These are phyloP conservation scores for Ceramica pisi DNA, from an alignment of 2,888 invertebrate species.

Conservation along the genomic window DNA sequence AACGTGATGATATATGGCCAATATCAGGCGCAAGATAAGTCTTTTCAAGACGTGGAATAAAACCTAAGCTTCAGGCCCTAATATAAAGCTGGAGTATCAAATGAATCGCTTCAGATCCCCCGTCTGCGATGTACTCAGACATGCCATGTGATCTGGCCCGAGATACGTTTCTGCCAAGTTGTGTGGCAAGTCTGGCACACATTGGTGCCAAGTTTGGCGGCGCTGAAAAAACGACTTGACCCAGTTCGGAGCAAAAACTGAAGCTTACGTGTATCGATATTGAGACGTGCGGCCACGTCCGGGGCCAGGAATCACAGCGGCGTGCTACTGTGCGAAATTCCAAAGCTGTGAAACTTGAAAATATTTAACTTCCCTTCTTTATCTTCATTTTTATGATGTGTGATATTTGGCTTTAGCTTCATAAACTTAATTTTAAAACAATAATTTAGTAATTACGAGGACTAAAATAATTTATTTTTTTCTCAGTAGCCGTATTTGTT, in stretches of 20 bases:
- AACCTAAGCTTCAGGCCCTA: neutral
- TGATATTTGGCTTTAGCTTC: too few species aligned
- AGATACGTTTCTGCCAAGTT: constrained; percentile 27
- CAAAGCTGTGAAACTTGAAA: too few species aligned
- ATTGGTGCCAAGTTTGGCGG: constrained; percentile 28
- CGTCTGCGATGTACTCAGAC: constrained; percentile 9
- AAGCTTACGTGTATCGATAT: constrained; percentile 34
- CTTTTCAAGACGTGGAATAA: constrained; percentile 9
- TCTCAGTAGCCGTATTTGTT: too few species aligned
- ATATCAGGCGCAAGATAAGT: constrained; percentile 11
- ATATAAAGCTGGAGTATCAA: constrained; percentile 19
- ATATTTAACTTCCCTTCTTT: neutral
- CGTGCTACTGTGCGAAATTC: neutral
- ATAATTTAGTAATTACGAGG: too few species aligned
- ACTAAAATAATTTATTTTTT: too few species aligned
- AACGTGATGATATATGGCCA: too few species aligned
- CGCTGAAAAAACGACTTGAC: constrained; percentile 39
- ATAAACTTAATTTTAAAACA: too few species aligned
- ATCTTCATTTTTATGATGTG: neutral
- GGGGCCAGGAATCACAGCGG: neutral
- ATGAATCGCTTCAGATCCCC: constrained; percentile 4
- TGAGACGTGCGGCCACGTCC: neutral
- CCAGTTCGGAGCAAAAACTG: constrained; percentile 47
- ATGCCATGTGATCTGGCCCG: neutral
- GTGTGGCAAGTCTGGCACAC: constrained; percentile 13